Conservation (phyloP, 1,140 invertebrate species). For the Sminthurides bifidus region DNA sequence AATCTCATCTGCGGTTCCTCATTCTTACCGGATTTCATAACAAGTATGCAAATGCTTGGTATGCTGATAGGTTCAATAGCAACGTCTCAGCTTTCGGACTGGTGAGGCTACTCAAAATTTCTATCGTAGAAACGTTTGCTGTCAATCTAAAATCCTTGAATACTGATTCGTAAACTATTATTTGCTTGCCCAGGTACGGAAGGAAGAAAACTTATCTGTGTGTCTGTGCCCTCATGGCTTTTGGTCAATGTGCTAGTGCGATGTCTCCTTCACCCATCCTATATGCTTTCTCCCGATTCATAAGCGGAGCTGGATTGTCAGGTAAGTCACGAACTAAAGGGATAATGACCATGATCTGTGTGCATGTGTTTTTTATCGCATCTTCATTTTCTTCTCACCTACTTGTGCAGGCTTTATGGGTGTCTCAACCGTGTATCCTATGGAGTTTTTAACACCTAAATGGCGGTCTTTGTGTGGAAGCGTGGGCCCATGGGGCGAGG, state of each 20-base stretch:
- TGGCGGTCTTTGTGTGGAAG: constrained; percentile 3
- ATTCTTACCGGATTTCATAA: constrained; percentile 24
- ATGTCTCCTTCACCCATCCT: constrained; percentile 5
- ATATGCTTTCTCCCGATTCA: constrained; percentile 10
- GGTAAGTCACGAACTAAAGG: constrained; percentile 3
- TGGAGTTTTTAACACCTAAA: constrained; percentile 20
- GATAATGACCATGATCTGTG: background rate
- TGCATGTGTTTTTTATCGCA: background rate
- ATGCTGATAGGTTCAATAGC: constrained; percentile 19
- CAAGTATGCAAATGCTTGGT: constrained; percentile 23
- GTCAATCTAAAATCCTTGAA: background rate
- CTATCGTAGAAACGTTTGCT: background rate
- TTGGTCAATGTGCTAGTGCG: constrained; percentile 7
- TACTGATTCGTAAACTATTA: background rate
- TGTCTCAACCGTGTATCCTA: constrained; percentile 18
- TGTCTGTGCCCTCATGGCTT: constrained; percentile 12
- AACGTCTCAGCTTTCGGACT: constrained; percentile 21
- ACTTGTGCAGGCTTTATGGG: constrained; percentile 20
- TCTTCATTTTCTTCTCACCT: background rate
- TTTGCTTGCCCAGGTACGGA: constrained; percentile 12
- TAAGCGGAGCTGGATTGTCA: constrained; percentile 15
- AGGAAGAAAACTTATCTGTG: constrained; percentile 6
- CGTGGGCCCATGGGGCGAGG: constrained; percentile 16
- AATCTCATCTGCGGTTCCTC: constrained; percentile 14
- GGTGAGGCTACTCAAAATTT: constrained; percentile 5